Base-by-base conservation (phyloP, 1,140 invertebrate species). In the Platyura marginata region DNA sequence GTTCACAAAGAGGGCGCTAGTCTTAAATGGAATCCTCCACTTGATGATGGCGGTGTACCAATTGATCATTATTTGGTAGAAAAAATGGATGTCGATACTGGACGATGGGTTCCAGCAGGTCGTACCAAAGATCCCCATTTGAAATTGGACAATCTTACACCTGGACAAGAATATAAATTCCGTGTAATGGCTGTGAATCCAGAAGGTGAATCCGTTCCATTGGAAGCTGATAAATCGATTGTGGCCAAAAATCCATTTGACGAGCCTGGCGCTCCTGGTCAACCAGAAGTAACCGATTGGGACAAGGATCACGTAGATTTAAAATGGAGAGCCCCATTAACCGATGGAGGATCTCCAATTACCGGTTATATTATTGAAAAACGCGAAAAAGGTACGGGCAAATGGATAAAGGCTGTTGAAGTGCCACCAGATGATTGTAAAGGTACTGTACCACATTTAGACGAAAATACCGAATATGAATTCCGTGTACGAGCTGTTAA, bases 181-280 rank as follows among this genome's bases (percentile, higher is more conserved):
- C 72, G 93, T 36, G 91, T 98, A 1, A 74, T 79, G 13, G 94
- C 94, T 44, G 90, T 96, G 3, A 98, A 98, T 60, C 77, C 82
- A 41, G 88, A 96, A 64, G 94, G 94, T 18, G 83, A 87, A 58
- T 94, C 91, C 3, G 88, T 93, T 54, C 90, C 91, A 13, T 63
- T 98, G 33, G 79, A 83, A 48, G 87, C 88, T 4, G 80, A 88
- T 36, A 75, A 88, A 47, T 76, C 83, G 15, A 89, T 95, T 45
- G 72, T 95, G 48, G 94, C 94, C 18, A 97, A 97, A 65, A 95
- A 98, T 86, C 92, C 92, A 52, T 98, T 89, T 61, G 85, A 94
- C 63, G 84, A 89, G 59, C 90, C 91, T 50, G 90, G 87, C 44
- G 76, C 87, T 51, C 88, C 90, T 45, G 85, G 85, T 34, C 77